Conservation (phyloP, 2,888 invertebrate genomes). For the Synanthedon formicaeformis region DNA sequence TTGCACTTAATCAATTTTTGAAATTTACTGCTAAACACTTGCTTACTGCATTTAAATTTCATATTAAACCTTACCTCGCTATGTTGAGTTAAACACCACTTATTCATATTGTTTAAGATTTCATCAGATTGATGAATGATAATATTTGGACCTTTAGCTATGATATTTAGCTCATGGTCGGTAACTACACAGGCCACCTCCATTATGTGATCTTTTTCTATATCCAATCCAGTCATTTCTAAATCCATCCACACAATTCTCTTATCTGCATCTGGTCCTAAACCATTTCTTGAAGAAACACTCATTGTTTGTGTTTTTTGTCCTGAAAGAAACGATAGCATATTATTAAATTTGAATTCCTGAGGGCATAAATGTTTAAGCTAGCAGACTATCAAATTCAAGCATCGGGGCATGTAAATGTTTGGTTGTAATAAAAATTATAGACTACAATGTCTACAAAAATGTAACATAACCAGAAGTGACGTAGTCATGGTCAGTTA, state of each 20-base stretch:
- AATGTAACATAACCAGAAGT: too few species aligned
- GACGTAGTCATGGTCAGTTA: too few species aligned
- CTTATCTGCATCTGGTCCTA: slow-evolving; percentile 23
- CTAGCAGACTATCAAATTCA: too few species aligned
- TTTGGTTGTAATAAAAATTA: too few species aligned
- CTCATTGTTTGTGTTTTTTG: background rate
- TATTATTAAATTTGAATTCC: too few species aligned
- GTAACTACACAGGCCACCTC: slow-evolving; percentile 93
- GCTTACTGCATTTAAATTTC: background rate
- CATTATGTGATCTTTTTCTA: slow-evolving; percentile 81
- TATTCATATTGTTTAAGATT: slow-evolving; percentile 80
- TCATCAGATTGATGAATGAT: slow-evolving; percentile 82
- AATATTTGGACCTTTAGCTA: slow-evolving; percentile 81
- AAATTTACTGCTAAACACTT: too few species aligned
- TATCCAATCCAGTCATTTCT: slow-evolving; percentile 92
- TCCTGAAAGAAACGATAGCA: too few species aligned
- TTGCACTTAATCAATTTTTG: background rate
- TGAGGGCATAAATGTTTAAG: too few species aligned
- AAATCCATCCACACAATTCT: slow-evolving; percentile 81
- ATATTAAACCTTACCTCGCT: slow-evolving; percentile 67
- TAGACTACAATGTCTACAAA: too few species aligned
- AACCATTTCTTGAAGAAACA: background rate
- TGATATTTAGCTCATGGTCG: slow-evolving; percentile 79
- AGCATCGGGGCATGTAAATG: too few species aligned
- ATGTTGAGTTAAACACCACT: slow-evolving; percentile 88